These are phyloP conservation scores for Fragum whitleyi DNA, from an alignment of 2,888 invertebrate genomes.

Conservation along the genomic window DNA sequence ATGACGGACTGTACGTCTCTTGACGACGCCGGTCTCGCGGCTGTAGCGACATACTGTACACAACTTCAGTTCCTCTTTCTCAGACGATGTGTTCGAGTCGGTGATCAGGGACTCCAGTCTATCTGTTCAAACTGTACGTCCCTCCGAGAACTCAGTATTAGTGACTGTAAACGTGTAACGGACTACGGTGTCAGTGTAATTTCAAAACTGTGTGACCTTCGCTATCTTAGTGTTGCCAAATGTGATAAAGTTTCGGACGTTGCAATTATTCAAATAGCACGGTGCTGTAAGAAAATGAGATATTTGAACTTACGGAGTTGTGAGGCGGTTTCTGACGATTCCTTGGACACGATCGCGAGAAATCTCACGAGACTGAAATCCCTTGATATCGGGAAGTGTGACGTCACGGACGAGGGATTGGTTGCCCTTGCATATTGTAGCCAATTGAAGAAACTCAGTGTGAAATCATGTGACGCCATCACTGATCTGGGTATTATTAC, in stretches of 20 bases:
- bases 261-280: constrained; percentile 93
- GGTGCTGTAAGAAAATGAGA: constrained; percentile 93
- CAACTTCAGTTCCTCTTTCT: constrained; percentile 94
- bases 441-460: constrained; percentile 94
- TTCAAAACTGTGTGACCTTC: constrained; percentile 93
- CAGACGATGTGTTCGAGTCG: constrained; percentile 94
- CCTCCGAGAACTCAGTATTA: constrained; percentile 92
- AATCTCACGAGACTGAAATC: constrained; percentile 94
- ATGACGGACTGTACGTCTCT: constrained; percentile 95
- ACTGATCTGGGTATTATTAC: constrained; percentile 95
- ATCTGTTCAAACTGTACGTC: constrained; percentile 95
- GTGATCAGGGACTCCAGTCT: constrained; percentile 96
- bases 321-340: constrained; percentile 97
- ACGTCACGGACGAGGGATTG: constrained; percentile 95
- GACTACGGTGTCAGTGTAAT: constrained; percentile 96
- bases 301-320: constrained; percentile 97
- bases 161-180: constrained; percentile 94
- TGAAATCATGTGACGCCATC: constrained; percentile 95
- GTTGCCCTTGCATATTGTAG: constrained; percentile 91
- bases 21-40: constrained; percentile 93
- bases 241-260: constrained; percentile 95
- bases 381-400: constrained; percentile 96
- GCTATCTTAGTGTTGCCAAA: constrained; percentile 97
- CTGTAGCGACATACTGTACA: constrained; percentile 94
- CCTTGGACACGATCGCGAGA: constrained; percentile 93